These are phyloP conservation scores for Drosophila hamatofila DNA, from an alignment of 2,888 invertebrate genomes.

Conservation along the genomic window DNA sequence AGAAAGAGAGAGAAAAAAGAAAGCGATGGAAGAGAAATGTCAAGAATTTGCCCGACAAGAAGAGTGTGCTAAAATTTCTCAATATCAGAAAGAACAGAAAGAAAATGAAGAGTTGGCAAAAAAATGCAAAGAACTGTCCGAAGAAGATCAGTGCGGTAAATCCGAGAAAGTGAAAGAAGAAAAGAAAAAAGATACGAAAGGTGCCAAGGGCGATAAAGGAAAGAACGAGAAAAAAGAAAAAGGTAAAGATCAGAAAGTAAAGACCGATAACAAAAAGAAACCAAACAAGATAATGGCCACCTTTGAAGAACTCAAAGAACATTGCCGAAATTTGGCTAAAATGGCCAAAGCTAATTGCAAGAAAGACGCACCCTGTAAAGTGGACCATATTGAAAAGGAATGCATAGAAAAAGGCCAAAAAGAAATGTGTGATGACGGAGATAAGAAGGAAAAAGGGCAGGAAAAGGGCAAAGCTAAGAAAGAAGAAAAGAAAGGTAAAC, in stretches of 20 bases:
- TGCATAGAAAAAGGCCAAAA: slow-evolving; percentile 8
- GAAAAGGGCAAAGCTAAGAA: too few species aligned
- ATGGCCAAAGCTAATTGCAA: slow-evolving; percentile 5
- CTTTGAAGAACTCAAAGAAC: slow-evolving; percentile 20
- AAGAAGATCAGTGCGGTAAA: slow-evolving; percentile 9
- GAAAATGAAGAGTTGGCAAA: not conserved
- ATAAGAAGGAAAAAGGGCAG: not conserved
- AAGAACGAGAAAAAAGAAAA: not conserved
- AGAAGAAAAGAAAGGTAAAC: not conserved
- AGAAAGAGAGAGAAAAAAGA: not conserved
- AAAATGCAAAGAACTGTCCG: slow-evolving; percentile 24
- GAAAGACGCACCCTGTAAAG: not conserved
- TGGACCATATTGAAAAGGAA: not conserved
- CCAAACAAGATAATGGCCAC: slow-evolving; percentile 20
- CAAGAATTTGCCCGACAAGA: not conserved
- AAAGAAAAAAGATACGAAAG: not conserved
- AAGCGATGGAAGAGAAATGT: not conserved
- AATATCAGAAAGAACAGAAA: not conserved
- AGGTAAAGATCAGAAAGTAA: not conserved
- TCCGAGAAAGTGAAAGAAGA: not conserved
- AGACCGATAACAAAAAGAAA: not conserved
- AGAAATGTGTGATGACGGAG: slow-evolving; percentile 6
- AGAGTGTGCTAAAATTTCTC: slow-evolving; percentile 8
- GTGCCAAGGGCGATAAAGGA: not conserved
- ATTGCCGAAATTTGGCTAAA: slow-evolving; percentile 23